Percentiles rank a stretch among this genome's conserved stretches.
Conservation (phyloP, 92 coral and sea anemone species). For the Diadumene lineata region DNA sequence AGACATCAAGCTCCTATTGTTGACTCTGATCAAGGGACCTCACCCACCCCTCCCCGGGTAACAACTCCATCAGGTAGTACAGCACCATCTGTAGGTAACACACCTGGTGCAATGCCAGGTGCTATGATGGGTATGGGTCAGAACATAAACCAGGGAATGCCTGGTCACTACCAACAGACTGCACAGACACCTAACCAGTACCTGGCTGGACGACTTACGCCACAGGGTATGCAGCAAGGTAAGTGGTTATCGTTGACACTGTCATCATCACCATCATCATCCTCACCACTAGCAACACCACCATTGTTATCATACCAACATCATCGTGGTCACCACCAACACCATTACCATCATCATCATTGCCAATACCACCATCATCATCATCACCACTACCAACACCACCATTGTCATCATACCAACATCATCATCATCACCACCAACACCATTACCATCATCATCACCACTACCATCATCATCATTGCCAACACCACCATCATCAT, state of each 20-base stretch:
- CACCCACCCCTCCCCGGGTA: conserved; percentile 55
- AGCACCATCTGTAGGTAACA: conserved; percentile 40
- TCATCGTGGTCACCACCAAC: too few species aligned
- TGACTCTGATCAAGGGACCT: conserved; percentile 52
- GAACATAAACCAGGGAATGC: conserved; percentile 36
- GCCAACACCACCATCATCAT: too few species aligned
- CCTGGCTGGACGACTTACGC: conserved; percentile 74
- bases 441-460: too few species aligned
- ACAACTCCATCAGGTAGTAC: conserved; percentile 43
- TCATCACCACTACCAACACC: too few species aligned
- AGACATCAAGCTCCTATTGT: conserved; percentile 82
- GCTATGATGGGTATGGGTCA: conserved; percentile 57
- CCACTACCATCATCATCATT: too few species aligned
- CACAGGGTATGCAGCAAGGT: conserved; percentile 90
- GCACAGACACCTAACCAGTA: conserved; percentile 49
- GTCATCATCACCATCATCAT: too few species aligned
- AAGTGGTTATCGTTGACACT: not conserved
- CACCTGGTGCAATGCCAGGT: conserved; percentile 42
- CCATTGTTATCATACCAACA: too few species aligned
- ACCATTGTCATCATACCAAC: too few species aligned
- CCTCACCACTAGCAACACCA: too few species aligned
- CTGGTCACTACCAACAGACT: conserved; percentile 33
- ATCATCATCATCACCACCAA: too few species aligned
- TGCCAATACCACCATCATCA: too few species aligned
- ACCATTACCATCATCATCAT: too few species aligned